These are phyloP conservation scores for Megalopta genalis DNA, from an alignment of 1,140 invertebrate genomes.

Conservation along the genomic window DNA sequence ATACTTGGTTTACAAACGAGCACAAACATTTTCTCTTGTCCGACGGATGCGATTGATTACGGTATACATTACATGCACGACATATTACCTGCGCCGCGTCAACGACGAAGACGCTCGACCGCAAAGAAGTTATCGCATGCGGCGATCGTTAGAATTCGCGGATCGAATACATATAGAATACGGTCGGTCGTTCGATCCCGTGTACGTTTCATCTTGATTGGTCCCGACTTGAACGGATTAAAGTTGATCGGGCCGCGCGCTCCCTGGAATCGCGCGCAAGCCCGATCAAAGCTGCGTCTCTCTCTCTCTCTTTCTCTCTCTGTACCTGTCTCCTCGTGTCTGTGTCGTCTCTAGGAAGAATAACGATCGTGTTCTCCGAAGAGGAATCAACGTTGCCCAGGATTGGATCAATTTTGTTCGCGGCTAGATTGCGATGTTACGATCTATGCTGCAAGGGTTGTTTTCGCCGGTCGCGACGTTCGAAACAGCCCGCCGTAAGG, in stretches of 20 bases:
- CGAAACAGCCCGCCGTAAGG: not conserved
- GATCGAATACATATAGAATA: conserved; percentile 14
- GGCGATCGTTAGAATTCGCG: conserved; percentile 23
- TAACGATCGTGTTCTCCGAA: conserved; percentile 50
- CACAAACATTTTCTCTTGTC: too few species aligned
- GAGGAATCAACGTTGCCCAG: conserved; percentile 28
- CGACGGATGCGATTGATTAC: too few species aligned
- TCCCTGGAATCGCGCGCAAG: conserved; percentile 20
- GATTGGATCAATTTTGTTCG: conserved; percentile 30
- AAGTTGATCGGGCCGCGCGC: conserved; percentile 49
- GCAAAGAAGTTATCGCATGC: too few species aligned
- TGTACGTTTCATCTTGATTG: too few species aligned
- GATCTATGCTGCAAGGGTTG: not conserved
- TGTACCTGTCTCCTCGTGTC: too few species aligned
- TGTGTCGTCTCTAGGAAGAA: conserved; percentile 36
- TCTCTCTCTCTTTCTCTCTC: too few species aligned
- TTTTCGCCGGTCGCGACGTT: not conserved
- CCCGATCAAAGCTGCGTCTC: conserved; percentile 29
- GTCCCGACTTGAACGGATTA: conserved; percentile 12
- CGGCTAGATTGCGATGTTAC: conserved; percentile 26
- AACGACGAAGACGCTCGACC: too few species aligned
- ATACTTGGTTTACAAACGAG: too few species aligned
- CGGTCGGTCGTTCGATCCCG: too few species aligned
- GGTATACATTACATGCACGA: too few species aligned
- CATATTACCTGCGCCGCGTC: too few species aligned